Evolutionary conservation across 2,888 invertebrate genomes (phyloP), one percentile per base, ranked within the genome.

Genomic region (Philhelius pedissequus): DNA sequence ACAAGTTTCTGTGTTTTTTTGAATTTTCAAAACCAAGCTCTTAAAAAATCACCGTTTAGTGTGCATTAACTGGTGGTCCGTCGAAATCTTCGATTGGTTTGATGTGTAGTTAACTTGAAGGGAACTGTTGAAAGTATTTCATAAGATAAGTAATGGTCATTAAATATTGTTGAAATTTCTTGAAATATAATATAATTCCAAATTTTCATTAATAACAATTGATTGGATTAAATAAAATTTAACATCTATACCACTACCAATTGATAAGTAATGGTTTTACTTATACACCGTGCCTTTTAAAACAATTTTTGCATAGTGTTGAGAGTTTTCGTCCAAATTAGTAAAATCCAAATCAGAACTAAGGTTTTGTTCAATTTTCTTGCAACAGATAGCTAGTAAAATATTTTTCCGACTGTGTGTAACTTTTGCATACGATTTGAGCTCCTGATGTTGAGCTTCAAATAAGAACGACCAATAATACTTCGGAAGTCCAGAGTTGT

Each of bases 61-160:
- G 52, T 27, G 52, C n/a, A 52, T 52, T 52, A 8, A 52, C 52
- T 52, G 52, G 52, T 30, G 52, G 52, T 52, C 30, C 52, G 30
- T 52, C 52, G 6, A 52, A 52, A 30, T 52, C 52, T 52, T 52
- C 52, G n/a, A 52, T 52, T 52, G 52, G 25, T n/a, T 52, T 52
- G 5, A 30, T 27, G 8, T 30, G 27, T 52, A 52, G 30, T 8
- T 15, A 30, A 52, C 27, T 52, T 52, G 52, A 8, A 52, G 9
- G n/a, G n/a, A n/a, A 52, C 52, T 7, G 52, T 52, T 52, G 52
- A 15, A 52, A 52, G 30, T 30, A 52, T 15, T 52, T 52, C 30
- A 30, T 52, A 27, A 8, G 52, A 52, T 30, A 52, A 52, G 15
- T 52, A 52, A 52, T 52, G 52, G 15, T 25, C 25, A 5, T 25